Conservation (phyloP, 2,797 vertebrate species). For the Bradypodion pumilum region DNA sequence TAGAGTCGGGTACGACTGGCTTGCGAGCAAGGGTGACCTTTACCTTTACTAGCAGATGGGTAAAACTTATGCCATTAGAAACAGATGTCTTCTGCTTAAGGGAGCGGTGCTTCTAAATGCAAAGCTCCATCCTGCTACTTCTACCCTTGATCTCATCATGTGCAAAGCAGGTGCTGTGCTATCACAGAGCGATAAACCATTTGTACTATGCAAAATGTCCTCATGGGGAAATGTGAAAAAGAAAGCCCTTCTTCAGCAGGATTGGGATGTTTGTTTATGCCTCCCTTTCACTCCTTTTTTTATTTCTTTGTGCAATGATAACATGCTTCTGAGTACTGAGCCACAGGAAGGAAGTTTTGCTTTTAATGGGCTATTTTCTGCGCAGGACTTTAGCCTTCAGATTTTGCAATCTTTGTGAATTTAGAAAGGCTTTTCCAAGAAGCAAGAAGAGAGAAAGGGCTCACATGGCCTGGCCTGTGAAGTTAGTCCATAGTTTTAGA, state of each 20-base stretch:
- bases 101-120: no score
- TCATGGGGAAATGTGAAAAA: conserved; percentile 60
- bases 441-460: conserved; percentile 9
- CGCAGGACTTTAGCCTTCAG: conserved; percentile 59
- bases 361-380: conserved; percentile 76
- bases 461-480: background rate
- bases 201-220: background rate
- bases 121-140: no score
- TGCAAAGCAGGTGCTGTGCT: no score
- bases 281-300: background rate
- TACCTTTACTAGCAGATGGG: no score
- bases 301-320: conserved; percentile 37
- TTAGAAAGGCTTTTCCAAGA: conserved; percentile 18
- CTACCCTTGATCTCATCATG: no score
- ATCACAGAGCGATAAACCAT: no score
- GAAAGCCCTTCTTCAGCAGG: conserved; percentile 73
- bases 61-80: no score
- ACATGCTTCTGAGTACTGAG: conserved; percentile 52
- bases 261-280: conserved; percentile 35
- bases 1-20: no score
- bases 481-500: no score
- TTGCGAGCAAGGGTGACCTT: no score
- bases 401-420: conserved; percentile 70
- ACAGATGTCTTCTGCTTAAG: no score
- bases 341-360: conserved; percentile 75